Evolutionary conservation across 2,113 vertebrate genomes (phyloP), one percentile per base, ranked within the genome.

Genomic region (Thunnus thynnus): DNA sequence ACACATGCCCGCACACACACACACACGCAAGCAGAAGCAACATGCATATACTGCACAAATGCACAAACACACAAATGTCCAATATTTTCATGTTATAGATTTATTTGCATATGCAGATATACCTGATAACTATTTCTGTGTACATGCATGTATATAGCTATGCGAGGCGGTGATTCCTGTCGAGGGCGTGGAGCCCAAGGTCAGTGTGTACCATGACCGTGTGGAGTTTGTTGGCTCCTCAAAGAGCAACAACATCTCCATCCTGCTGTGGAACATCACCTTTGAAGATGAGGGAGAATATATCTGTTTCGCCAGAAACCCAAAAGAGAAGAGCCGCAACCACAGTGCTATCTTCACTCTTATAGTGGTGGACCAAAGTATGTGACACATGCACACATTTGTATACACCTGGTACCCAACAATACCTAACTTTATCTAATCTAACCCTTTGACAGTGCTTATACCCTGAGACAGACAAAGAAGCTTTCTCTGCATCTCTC

Each of bases 211-310:
- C 54, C 91, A 94, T 3, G 84, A 91, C 0, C 94, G 98, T 0
- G 92, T 99, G 10, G 91, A 94, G n/a, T 96, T 99, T 3, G 94
- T 95, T 0, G 97, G 98, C 30, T 92, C 95, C 7, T 96, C 95
- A 0, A 96, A 96, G 64, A 86, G 80, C 47, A 97, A 94, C 92
- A 95, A 96, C 90, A 96, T 99, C 83, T 98, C 98, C 77, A 96
- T 99, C 44, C 69, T 97, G 57, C 91, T 99, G 78, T 95, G 76
- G 41, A 87, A 92, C 1, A 95, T 99, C 91, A 97, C 98, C 32
- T 98, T 98, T 84, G 96, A 96, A 0, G 98, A 99, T 4, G 92
- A 96, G 0, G 98, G 98, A 30, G 92, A 94, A 0, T 99, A 99
- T 86, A 96, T 94, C 69, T 99, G 98, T 87, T 94, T 95, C 0